Conservation (phyloP, 2,797 vertebrate species). For the Merluccius polli region DNA sequence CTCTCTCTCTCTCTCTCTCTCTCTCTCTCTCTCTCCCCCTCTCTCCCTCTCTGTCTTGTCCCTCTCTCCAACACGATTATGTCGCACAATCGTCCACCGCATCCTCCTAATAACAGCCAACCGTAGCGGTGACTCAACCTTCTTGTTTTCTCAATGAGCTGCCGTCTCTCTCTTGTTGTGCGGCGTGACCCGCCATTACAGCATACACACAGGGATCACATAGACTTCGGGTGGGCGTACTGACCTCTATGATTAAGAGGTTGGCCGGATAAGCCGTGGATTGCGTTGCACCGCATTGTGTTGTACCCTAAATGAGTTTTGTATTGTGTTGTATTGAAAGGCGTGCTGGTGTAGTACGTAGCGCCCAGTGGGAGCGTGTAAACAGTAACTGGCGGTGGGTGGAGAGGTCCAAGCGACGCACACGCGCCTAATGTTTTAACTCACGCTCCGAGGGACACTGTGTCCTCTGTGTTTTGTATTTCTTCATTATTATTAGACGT, state of each 20-base stretch:
- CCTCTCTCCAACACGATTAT: background rate
- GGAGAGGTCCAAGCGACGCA: background rate
- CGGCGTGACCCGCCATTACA: background rate
- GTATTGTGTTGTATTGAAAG: background rate
- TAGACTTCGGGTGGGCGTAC: background rate
- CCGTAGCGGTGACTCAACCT: conserved; percentile 5
- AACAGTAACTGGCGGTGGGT: background rate
- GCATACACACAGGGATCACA: background rate
- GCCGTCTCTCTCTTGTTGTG: background rate
- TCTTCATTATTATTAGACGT: background rate
- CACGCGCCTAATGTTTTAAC: too few relatives aligned
- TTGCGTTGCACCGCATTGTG: background rate
- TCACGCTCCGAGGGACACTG: background rate
- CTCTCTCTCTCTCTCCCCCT: background rate
- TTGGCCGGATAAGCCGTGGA: background rate
- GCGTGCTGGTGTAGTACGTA: background rate
- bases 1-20: background rate
- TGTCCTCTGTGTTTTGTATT: background rate
- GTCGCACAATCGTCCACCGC: background rate
- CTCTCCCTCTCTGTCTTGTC: background rate
- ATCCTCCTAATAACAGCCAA: conserved; percentile 10
- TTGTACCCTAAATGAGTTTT: too few relatives aligned
- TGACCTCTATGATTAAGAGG: conserved; percentile 3
- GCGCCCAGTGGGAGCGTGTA: too few relatives aligned
- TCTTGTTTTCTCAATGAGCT: conserved; percentile 1